Percentiles rank a stretch among this genome's conserved stretches.
Conservation (phyloP, 2,888 invertebrate species). For the Latrodectus hesperus region DNA sequence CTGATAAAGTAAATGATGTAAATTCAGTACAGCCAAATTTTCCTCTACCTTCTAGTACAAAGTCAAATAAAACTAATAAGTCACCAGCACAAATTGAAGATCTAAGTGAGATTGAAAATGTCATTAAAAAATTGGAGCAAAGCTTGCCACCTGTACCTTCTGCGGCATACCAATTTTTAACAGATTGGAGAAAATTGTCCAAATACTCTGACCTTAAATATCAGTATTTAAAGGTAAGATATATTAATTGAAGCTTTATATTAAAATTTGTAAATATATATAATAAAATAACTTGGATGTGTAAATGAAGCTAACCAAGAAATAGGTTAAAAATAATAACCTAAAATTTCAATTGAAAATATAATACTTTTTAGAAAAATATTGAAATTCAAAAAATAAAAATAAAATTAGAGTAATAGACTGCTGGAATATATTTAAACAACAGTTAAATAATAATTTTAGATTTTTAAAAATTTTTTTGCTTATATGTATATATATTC, state of each 20-base stretch:
- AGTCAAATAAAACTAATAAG: background rate
- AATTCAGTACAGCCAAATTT: background rate
- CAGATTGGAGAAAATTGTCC: constrained; percentile 53
- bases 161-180: constrained; percentile 57
- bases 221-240: constrained; percentile 62
- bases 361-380: no score
- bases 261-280: no score
- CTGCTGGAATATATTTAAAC: no score
- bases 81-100: background rate
- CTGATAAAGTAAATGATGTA: background rate
- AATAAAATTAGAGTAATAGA: no score
- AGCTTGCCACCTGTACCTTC: constrained; percentile 44
- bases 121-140: constrained; percentile 22
- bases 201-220: constrained; percentile 53
- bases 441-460: no score
- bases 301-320: no score
- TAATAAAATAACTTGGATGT: no score
- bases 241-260: background rate
- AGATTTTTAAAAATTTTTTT: no score
- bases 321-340: no score
- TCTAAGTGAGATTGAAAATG: constrained; percentile 8
- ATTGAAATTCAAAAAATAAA: no score
- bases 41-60: background rate
- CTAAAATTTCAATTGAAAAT: no score
- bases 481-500: no score